Evolutionary conservation across 2,113 vertebrate genomes (phyloP).

Genomic region (Gavialis gangeticus): DNA sequence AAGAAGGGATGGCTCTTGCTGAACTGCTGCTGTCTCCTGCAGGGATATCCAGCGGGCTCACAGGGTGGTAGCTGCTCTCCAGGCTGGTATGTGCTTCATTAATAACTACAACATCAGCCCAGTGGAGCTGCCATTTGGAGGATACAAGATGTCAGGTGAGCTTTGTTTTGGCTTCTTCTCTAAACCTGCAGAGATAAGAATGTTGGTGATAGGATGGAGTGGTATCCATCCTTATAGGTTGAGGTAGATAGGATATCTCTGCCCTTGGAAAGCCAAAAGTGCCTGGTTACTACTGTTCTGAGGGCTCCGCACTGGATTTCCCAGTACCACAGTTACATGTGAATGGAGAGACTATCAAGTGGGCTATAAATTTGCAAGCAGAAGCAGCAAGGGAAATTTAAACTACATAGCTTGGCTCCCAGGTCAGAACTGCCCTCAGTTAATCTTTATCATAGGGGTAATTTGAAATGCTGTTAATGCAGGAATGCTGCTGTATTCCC

Average conservation of each 20-base stretch:
- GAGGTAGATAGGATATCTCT: background rate
- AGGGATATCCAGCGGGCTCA: constrained; percentile 95
- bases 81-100: constrained; percentile 94
- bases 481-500: background rate
- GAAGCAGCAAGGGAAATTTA: background rate
- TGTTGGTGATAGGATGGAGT: background rate
- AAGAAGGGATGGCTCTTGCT: background rate
- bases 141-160: constrained; percentile 95
- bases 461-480: background rate
- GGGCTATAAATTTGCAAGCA: background rate
- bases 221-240: background rate
- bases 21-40: background rate
- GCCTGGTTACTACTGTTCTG: background rate
- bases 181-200: background rate
- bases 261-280: background rate
- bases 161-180: background rate
- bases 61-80: constrained; percentile 87
- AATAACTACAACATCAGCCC: constrained; percentile 95
- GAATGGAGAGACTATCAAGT: background rate
- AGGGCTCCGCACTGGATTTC: background rate
- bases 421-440: background rate
- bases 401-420: background rate
- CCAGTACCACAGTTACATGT: background rate
- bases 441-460: background rate
- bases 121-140: constrained; percentile 93